Evolutionary conservation across 2,113 vertebrate genomes (phyloP), one percentile per base, ranked within the genome.

Genomic region (Manacus vitellinus): DNA sequence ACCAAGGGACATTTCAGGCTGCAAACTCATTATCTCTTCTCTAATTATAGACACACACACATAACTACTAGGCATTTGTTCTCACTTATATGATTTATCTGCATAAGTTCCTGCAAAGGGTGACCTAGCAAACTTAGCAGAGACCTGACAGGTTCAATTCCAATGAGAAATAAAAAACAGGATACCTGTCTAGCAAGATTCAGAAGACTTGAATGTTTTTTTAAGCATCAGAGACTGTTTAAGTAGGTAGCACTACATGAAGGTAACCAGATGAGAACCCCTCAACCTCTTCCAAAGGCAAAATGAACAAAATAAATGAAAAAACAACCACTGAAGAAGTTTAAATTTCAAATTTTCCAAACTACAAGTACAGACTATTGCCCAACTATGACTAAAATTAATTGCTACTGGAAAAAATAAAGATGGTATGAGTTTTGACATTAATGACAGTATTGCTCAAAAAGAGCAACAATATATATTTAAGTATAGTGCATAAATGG

Each of bases 11-110:
- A 71, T 66, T 46, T 92, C 51, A 39, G 14, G 10, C 43, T 91
- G 35, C 33, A 93, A 88, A 88, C 58, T 94, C 76, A 80, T 94
- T 84, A 88, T 77, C 55, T 94, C 28, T 46, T 90, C 37, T 76
- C 68, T 95, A 91, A 92, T 95, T 93, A 85, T 46, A 80, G 41
- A 43, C 27, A 93, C 21, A 66, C 14, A 65, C 18, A 65, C 39
- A 73, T 16, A 81, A 41, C 49, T 82, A 78, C 9, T 3, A 56
- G 33, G 4, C 4, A 16, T 82, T 90, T 86, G 9, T 68, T 93
- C 62, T 44, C 59, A n/a, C 31, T 94, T 67, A 46, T 3, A 30
- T 41, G 65, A 61, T 86, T 85, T 84, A 59, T 67, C 49, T 72
- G 24, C 10, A 4, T n/a, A 71, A 78, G 17, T 72, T 88, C 31